Base-by-base conservation (phyloP, 2,888 invertebrate genomes). In the Gnatocerus cornutus region DNA sequence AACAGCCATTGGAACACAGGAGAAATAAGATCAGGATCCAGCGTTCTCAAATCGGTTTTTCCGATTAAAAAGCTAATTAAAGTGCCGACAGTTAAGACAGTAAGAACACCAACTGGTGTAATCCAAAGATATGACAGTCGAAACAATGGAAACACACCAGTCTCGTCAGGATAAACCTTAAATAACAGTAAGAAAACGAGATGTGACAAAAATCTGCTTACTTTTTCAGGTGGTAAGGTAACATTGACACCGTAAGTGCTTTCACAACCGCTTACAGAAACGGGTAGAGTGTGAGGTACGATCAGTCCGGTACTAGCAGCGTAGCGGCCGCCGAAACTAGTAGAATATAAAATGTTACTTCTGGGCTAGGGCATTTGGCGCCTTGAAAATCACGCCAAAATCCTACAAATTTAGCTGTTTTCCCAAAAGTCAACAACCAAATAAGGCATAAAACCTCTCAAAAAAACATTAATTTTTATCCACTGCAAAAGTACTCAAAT, bases 61-160 rank as follows among this genome's bases (percentile, higher is more conserved):
- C 89, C 88, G 0, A 89, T 88, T 10, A 89, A 71, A 74, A 89
- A 87, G 69, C 90, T 90, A 29, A 91, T 90, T 10, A 91, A 76
- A 1, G 89, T 85, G 0, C 94, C 95, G 0, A 94, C 90, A 0
- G 89, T 64, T 13, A 94, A 79, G 0, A 92, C 92, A 0, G 90
- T 88, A 0, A 88, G 55, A 0, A 92, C 87, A 0, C 94, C 94
- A 56, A 93, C 86, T 0, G 92, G 91, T 39, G 93, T 91, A 68
- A 94, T 91, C 94, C 94, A 94, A 81, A 93, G 90, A 83, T 93
- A 95, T 0, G 94, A 94, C 46, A 95, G 79, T 7, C 92, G 90
- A 84, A 93, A 94, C 9, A 94, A 81, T 0, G 92, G 92, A 82
- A 93, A 94, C 50, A 92, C 87, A 56, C 85, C 81, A 1, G 87